A percentile compares a stretch with the other conserved stretches of the same genome.
Evolutionary conservation across 2,888 invertebrate species (phyloP).

Genomic region (Dasysyrphus tricinctus): DNA sequence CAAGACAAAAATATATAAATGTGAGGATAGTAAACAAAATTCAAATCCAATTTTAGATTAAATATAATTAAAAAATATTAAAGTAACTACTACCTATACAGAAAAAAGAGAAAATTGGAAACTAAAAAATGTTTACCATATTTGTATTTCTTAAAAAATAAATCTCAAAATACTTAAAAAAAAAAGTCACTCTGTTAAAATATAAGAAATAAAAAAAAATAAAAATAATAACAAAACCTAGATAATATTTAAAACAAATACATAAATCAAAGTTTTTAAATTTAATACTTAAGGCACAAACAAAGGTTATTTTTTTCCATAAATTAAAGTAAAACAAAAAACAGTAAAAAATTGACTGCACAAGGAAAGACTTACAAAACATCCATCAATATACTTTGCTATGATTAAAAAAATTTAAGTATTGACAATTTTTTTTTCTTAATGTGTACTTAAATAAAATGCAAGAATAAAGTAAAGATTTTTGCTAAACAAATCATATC

Average conservation of each 20-base stretch:
- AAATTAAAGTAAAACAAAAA: slow-evolving; percentile 8
- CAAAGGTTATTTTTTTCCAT: slow-evolving; percentile 38
- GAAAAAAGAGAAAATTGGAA: background rate
- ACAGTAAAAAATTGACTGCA: slow-evolving; percentile 61
- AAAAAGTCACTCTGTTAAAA: slow-evolving; percentile 48
- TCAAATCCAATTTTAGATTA: slow-evolving; percentile 56
- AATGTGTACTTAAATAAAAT: slow-evolving; percentile 39
- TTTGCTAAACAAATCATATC: slow-evolving; percentile 39
- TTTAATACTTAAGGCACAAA: slow-evolving; percentile 63
- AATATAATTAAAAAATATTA: slow-evolving; percentile 64
- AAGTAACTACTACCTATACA: slow-evolving; percentile 48
- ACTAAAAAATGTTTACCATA: slow-evolving; percentile 38
- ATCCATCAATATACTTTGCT: slow-evolving; percentile 47
- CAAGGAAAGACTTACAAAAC: slow-evolving; percentile 62
- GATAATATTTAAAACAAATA: slow-evolving; percentile 33
- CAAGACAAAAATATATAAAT: background rate
- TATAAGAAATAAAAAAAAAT: slow-evolving; percentile 44
- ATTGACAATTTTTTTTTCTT: slow-evolving; percentile 1
- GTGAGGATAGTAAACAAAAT: slow-evolving; percentile 3
- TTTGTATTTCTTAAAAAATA: slow-evolving; percentile 52
- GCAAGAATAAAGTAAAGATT: background rate
- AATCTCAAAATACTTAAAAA: slow-evolving; percentile 14
- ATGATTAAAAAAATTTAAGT: slow-evolving; percentile 3
- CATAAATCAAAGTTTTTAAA: slow-evolving; percentile 29
- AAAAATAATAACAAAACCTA: slow-evolving; percentile 24